Evolutionary conservation across 2,797 vertebrate species (phyloP).

Genomic region (Kryptolebias ocellatus): DNA sequence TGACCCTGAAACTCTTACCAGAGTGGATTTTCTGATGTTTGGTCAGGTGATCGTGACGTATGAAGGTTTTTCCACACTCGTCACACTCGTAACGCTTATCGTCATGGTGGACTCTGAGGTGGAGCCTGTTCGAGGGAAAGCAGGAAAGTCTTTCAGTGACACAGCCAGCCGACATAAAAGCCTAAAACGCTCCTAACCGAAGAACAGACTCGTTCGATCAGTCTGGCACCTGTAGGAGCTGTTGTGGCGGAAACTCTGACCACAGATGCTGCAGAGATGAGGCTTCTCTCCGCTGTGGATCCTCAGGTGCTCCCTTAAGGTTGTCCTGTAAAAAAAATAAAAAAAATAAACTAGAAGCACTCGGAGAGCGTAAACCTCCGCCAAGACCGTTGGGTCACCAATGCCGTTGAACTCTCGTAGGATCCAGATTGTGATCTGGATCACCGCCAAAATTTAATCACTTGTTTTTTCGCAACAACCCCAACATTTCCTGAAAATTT

Average conservation of each 20-base stretch:
- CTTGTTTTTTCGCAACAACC: no score
- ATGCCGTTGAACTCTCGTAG: no score
- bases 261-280: slow-evolving; percentile 97
- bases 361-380: no score
- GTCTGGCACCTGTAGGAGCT: slow-evolving; percentile 93
- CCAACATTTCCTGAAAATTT: no score
- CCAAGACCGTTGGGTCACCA: no score
- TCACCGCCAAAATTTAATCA: no score
- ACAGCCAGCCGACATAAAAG: not conserved
- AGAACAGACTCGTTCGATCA: not conserved
- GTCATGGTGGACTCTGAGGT: slow-evolving; percentile 95
- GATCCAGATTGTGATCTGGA: no score
- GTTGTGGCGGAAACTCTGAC: slow-evolving; percentile 96
- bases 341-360: no score
- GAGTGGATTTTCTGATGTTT: slow-evolving; percentile 99
- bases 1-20: slow-evolving; percentile 74
- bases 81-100: slow-evolving; percentile 98
- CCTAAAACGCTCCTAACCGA: not conserved
- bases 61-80: slow-evolving; percentile 96
- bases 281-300: slow-evolving; percentile 99
- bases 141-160: not conserved
- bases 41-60: slow-evolving; percentile 96
- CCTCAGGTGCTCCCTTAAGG: slow-evolving; percentile 93
- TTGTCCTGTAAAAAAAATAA: slow-evolving; percentile 82
- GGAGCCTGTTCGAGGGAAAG: slow-evolving; percentile 81